These are phyloP conservation scores for Gymnosoma rotundatum DNA, from an alignment of 2,888 invertebrate genomes.

Conservation along the genomic window DNA sequence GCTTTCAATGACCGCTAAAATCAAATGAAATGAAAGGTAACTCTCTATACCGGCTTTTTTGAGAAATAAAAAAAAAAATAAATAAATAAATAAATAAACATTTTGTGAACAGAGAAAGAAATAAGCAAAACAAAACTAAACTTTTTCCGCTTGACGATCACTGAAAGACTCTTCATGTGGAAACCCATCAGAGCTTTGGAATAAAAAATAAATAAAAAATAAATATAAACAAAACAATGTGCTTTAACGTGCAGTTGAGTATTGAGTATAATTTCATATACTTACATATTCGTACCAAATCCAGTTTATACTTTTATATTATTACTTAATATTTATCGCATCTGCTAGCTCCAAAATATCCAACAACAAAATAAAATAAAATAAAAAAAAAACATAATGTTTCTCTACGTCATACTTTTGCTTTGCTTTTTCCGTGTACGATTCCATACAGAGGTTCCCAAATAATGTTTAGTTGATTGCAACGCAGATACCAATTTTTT, in stretches of 20 bases:
- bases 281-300: slow-evolving; percentile 21
- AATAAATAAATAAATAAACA: neutral
- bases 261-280: slow-evolving; percentile 17
- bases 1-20: slow-evolving; percentile 69
- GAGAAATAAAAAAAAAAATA: neutral
- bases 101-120: slow-evolving; percentile 17
- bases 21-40: slow-evolving; percentile 33
- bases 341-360: slow-evolving; percentile 26
- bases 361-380: slow-evolving; percentile 29
- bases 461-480: neutral
- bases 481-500: neutral
- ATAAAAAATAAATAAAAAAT: neutral
- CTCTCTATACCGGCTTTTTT: slow-evolving; percentile 52
- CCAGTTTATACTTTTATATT: slow-evolving; percentile 50
- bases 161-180: slow-evolving; percentile 47
- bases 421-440: neutral
- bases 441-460: slow-evolving; percentile 38
- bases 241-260: slow-evolving; percentile 8
- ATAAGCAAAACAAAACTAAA: slow-evolving; percentile 37
- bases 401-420: slow-evolving; percentile 59
- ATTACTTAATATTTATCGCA: slow-evolving; percentile 68
- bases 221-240: slow-evolving; percentile 56
- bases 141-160: slow-evolving; percentile 43
- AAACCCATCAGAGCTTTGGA: slow-evolving; percentile 23
- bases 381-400: slow-evolving; percentile 24